Evolutionary conservation across 2,113 vertebrate genomes (phyloP), one percentile per base, ranked within the genome.

Genomic region (Manacus vitellinus): DNA sequence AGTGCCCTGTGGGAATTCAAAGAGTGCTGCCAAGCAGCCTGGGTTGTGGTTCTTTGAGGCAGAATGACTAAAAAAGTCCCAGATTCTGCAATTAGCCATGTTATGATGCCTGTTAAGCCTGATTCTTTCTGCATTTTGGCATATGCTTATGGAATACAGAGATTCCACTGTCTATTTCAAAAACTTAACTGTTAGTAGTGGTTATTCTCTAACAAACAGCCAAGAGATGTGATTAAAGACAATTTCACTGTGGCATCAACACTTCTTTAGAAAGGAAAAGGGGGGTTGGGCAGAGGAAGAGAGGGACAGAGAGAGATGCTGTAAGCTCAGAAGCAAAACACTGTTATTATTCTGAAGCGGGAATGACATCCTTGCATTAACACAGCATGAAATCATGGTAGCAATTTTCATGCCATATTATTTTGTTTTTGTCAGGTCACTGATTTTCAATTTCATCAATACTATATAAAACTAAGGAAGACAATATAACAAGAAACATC

Each of bases 401-500:
- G 92, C 96, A 97, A 96, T 96, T 97, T 97, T 97, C 94, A 95
- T 92, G 94, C 92, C 5, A 2, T 95, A 95, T 97, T 97, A 97
- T 97, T 97, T 95, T 88, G 94, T 75, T 96, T 97, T 96, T 96
- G 94, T 97, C 96, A 95, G 96, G 96, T 97, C 97, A 97, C 94
- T 93, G 96, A 92, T 91, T 97, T 97, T 97, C 97, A 97, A 95
- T 97, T 97, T 97, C 88, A 96, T 97, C 96, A 95, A 95, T 96
- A 96, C 87, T 94, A 75, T 76, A 92, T 94, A 93, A 96, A 95
- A 85, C 85, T 46, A 87, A 95, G 87, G 91, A 55, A 95, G 89
- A 88, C 91, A 95, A 95, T 72, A 85, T 73, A 97, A 96, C 95
- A 92, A 95, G 94, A 96, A 83, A 47, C 81, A 82, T 92, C 59